These are phyloP conservation scores for Itoplectis maculator DNA, from an alignment of 2,888 invertebrate species.

Conservation along the genomic window DNA sequence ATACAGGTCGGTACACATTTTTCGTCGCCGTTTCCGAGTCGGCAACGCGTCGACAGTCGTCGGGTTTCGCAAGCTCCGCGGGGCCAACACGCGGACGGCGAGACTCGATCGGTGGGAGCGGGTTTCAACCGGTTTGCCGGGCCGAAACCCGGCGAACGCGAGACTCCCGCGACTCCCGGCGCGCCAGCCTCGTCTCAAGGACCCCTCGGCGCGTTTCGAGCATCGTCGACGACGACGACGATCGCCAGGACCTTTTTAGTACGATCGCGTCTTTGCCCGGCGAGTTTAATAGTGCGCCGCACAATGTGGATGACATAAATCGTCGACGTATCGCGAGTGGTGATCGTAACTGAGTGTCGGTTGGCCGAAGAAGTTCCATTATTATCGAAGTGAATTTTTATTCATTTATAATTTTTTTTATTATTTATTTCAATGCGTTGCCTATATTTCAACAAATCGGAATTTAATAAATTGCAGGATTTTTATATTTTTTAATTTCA, in stretches of 20 bases:
- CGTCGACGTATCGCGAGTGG: no score
- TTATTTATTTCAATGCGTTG: no score
- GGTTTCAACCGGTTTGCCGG: conserved; percentile 48
- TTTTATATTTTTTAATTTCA: no score
- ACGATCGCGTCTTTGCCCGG: not conserved
- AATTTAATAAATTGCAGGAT: no score
- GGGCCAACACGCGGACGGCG: not conserved
- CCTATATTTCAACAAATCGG: no score
- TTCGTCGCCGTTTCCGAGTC: not conserved
- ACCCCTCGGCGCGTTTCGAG: conserved; percentile 17
- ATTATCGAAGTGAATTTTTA: no score
- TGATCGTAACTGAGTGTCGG: no score
- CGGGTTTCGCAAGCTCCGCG: conserved; percentile 25
- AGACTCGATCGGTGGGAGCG: not conserved
- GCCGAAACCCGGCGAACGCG: conserved; percentile 13
- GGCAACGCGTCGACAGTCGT: not conserved
- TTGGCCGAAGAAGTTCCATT: no score
- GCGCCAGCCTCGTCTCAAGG: conserved; percentile 26
- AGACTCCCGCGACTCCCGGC: conserved; percentile 6
- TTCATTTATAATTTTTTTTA: no score
- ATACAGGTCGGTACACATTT: conserved; percentile 22
- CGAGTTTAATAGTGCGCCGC: not conserved
- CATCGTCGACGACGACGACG: not conserved
- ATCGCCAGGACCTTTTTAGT: conserved; percentile 13
- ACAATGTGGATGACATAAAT: no score